phyloP scores from a whole-genome alignment of 1,140 invertebrate species.

The Ceratoteleas bidentatus region DNA sequence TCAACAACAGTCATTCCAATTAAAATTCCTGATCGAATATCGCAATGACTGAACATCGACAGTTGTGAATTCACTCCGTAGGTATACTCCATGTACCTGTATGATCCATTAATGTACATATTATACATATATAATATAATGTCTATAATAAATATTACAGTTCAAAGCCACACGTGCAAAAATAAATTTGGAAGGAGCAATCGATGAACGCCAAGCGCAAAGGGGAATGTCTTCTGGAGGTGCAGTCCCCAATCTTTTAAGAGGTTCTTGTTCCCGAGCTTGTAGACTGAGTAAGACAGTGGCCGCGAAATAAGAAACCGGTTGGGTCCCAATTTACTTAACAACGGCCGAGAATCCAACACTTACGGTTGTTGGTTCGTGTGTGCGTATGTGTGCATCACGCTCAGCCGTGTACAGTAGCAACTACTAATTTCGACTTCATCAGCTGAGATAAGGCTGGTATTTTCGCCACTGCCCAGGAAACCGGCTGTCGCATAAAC shows the following conservation, averaged over 20 bases:
- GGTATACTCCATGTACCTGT: no score
- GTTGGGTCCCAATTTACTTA: conserved; percentile 82
- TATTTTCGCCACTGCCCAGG: conserved; percentile 76
- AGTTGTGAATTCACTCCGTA: no score
- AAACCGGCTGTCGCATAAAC: conserved; percentile 66
- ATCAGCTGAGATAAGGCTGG: conserved; percentile 78
- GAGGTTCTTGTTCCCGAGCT: conserved; percentile 55
- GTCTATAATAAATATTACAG: no score
- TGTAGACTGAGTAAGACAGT: conserved; percentile 78
- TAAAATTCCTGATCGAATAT: no score
- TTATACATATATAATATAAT: no score
- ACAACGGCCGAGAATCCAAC: conserved; percentile 81
- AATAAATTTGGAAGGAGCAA: no score
- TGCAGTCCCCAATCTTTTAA: conserved; percentile 58
- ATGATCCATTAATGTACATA: no score
- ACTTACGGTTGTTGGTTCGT: conserved; percentile 75
- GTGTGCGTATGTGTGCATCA: conserved; percentile 60
- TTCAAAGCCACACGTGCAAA: no score
- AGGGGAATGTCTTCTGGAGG: conserved; percentile 40
- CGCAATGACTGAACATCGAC: no score
- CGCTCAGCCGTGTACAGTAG: conserved; percentile 76
- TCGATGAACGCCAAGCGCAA: conserved; percentile 20
- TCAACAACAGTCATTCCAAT: no score
- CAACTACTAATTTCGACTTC: conserved; percentile 80
- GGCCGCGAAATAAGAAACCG: conserved; percentile 81